These are phyloP conservation scores for Atrina japonica DNA, from an alignment of 2,888 invertebrate species.

Conservation along the genomic window DNA sequence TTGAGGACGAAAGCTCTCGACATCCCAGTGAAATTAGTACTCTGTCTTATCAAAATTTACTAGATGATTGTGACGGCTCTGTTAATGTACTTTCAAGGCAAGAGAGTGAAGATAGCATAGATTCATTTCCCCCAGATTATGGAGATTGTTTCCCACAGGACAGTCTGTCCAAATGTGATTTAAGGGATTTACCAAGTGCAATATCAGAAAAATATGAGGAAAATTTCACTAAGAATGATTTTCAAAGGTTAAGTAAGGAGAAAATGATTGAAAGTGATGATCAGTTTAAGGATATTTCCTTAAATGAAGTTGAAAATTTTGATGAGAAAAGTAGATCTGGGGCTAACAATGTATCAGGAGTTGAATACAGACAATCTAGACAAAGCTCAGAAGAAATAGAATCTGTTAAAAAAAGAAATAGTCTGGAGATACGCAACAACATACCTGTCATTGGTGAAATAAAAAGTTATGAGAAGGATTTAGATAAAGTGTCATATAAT, in stretches of 20 bases:
- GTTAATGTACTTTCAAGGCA: conserved; percentile 63
- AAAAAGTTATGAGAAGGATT: conserved; percentile 74
- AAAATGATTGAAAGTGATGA: background rate
- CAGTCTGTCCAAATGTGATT: conserved; percentile 34
- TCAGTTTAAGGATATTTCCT: no score
- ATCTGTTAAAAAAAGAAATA: conserved; percentile 71
- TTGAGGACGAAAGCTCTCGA: conserved; percentile 77
- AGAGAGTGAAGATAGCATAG: conserved; percentile 75
- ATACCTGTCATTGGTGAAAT: conserved; percentile 75
- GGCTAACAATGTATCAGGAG: background rate
- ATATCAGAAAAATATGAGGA: conserved; percentile 29
- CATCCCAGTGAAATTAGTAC: conserved; percentile 79
- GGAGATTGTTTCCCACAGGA: conserved; percentile 65
- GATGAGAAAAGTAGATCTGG: background rate
- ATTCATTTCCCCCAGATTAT: conserved; percentile 70
- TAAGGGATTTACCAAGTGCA: conserved; percentile 29
- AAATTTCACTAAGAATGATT: conserved; percentile 7
- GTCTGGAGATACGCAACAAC: conserved; percentile 78
- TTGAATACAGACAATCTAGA: conserved; percentile 4
- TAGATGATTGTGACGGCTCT: conserved; percentile 69
- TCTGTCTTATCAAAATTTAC: conserved; percentile 75
- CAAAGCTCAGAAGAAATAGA: conserved; percentile 33
- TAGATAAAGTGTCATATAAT: conserved; percentile 59
- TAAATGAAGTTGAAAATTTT: no score
- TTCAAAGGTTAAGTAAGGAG: background rate